phyloP scores from a whole-genome alignment of 2,888 invertebrate species.

The Diarsia rubi region DNA sequence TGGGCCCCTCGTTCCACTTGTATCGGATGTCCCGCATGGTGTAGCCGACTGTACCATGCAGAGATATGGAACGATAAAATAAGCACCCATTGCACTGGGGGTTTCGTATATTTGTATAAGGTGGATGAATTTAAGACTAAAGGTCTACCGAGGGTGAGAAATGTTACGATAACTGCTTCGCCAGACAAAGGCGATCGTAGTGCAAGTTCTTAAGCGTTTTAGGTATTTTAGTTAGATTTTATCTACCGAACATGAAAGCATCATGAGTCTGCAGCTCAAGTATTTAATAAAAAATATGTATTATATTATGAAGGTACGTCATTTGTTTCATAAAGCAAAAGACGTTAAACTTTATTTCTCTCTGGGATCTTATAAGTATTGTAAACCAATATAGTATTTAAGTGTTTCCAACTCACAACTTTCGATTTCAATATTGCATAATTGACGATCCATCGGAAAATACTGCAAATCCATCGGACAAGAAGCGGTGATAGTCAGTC shows the following conservation, averaged over 20 bases:
- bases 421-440: conserved; percentile 98
- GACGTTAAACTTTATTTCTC: conserved; percentile 48
- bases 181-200: conserved; percentile 60
- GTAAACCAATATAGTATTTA: conserved; percentile 54
- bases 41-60: conserved; percentile 96
- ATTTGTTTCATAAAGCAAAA: conserved; percentile 65
- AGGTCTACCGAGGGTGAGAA: conserved; percentile 74
- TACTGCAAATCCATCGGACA: conserved; percentile 99
- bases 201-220: conserved; percentile 69
- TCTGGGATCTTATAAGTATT: conserved; percentile 51
- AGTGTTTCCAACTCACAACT: conserved; percentile 95
- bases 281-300: conserved; percentile 53
- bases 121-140: conserved; percentile 71
- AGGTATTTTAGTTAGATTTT: conserved; percentile 64
- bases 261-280: conserved; percentile 69
- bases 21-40: conserved; percentile 99
- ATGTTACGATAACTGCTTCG: conserved; percentile 64
- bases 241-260: conserved; percentile 76
- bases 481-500: conserved; percentile 98
- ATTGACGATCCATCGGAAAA: conserved; percentile 98
- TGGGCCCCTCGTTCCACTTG: conserved; percentile 98
- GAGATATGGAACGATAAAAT: conserved; percentile 88
- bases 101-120: conserved; percentile 77
- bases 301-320: conserved; percentile 49
- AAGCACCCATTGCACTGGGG: conserved; percentile 90